Evolutionary conservation across 2,888 invertebrate species (phyloP).

Genomic region (Rhimphoctona megacephalus): DNA sequence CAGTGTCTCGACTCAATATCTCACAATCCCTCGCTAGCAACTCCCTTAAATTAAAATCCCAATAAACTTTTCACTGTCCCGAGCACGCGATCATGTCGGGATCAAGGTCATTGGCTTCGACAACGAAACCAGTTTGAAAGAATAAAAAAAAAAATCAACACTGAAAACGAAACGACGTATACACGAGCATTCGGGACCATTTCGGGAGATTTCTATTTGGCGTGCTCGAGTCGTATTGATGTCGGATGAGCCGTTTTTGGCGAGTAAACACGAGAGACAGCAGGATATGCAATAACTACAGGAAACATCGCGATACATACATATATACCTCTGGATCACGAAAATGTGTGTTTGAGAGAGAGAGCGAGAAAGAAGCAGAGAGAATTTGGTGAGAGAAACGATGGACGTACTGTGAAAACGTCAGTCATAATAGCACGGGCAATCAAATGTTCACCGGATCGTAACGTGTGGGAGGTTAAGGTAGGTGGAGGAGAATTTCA

Average conservation of each 20-base stretch:
- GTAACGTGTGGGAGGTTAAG: slow-evolving; percentile 71
- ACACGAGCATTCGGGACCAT: slow-evolving; percentile 66
- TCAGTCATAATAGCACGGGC: slow-evolving; percentile 83
- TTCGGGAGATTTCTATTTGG: slow-evolving; percentile 68
- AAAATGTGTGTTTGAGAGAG: slow-evolving; percentile 36
- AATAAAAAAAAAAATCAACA: slow-evolving; percentile 12
- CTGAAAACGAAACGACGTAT: slow-evolving; percentile 10
- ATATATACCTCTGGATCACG: slow-evolving; percentile 12
- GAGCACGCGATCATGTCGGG: slow-evolving; percentile 13
- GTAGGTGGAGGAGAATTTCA: slow-evolving; percentile 60
- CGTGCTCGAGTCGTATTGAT: slow-evolving; percentile 57
- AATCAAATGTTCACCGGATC: slow-evolving; percentile 83
- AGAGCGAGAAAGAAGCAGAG: slow-evolving; percentile 13
- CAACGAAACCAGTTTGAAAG: neutral
- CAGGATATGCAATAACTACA: slow-evolving; percentile 28
- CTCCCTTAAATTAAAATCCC: slow-evolving; percentile 1
- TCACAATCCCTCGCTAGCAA: neutral
- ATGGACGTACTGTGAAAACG: slow-evolving; percentile 78
- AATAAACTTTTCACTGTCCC: slow-evolving; percentile 14
- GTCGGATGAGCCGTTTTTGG: slow-evolving; percentile 55
- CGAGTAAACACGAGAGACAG: slow-evolving; percentile 29
- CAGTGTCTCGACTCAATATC: slow-evolving; percentile 3
- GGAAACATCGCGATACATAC: slow-evolving; percentile 9
- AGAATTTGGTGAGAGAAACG: slow-evolving; percentile 52
- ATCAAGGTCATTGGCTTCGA: slow-evolving; percentile 18